A percentile compares a stretch with the other conserved stretches of the same genome.
phyloP scores from a whole-genome alignment of 2,113 vertebrate species.

The Oxyura jamaicensis region DNA sequence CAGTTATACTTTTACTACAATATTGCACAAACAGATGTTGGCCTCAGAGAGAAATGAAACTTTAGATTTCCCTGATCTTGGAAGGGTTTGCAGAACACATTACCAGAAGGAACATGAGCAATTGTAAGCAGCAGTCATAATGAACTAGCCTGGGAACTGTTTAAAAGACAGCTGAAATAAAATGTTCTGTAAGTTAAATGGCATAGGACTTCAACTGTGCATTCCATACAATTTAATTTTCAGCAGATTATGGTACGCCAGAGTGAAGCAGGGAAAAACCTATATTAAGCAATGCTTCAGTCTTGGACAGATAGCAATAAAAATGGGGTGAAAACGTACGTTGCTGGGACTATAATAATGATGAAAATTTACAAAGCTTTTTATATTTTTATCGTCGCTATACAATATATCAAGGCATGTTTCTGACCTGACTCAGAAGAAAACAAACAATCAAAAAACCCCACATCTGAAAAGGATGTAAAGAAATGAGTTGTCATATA shows the following conservation, averaged over 20 bases:
- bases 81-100: conserved; percentile 38
- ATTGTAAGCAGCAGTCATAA: conserved; percentile 18
- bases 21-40: conserved; percentile 54
- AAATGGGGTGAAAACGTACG: neutral
- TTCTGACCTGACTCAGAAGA: neutral
- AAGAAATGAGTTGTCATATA: neutral
- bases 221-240: conserved; percentile 34
- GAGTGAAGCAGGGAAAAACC: neutral
- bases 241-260: neutral
- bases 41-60: conserved; percentile 63
- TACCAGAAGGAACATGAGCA: conserved; percentile 51
- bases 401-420: neutral
- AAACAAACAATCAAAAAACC: neutral
- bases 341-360: neutral
- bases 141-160: conserved; percentile 65
- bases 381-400: neutral
- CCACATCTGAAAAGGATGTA: neutral
- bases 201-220: neutral
- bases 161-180: conserved; percentile 61
- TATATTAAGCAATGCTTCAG: conserved; percentile 24
- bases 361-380: conserved; percentile 8
- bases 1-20: neutral
- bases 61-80: conserved; percentile 30
- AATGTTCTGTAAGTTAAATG: conserved; percentile 48
- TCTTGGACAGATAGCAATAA: neutral